Conservation (phyloP, 2,888 invertebrate species). For the Napeogenes sylphis region DNA sequence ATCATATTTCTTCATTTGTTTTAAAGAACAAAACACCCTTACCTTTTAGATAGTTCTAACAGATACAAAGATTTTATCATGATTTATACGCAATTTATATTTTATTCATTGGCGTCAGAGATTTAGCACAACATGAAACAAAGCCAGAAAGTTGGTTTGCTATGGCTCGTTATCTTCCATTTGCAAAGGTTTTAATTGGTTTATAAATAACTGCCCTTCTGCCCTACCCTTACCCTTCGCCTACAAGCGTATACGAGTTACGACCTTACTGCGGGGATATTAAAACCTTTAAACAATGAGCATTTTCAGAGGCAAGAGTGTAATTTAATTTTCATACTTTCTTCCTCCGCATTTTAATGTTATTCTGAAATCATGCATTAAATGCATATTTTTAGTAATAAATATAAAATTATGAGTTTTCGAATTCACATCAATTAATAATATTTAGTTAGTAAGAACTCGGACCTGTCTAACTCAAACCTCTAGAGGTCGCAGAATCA, state of each 20-base stretch:
- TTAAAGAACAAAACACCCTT: not conserved
- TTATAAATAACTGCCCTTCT: constrained; percentile 67
- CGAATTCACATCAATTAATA: too few species aligned
- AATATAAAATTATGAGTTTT: too few species aligned
- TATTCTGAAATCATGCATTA: constrained; percentile 16
- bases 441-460: too few species aligned
- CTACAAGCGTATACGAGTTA: constrained; percentile 46
- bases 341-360: constrained; percentile 25
- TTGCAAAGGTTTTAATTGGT: constrained; percentile 72
- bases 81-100: constrained; percentile 12
- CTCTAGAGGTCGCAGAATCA: too few species aligned
- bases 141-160: constrained; percentile 41
- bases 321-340: constrained; percentile 38
- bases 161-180: constrained; percentile 58
- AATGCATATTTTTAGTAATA: constrained; percentile 3
- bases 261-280: constrained; percentile 56
- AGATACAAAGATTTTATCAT: constrained; percentile 11
- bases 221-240: constrained; percentile 47
- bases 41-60: not conserved
- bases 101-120: constrained; percentile 16
- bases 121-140: constrained; percentile 31
- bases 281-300: constrained; percentile 57
- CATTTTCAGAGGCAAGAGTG: constrained; percentile 38
- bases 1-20: not conserved
- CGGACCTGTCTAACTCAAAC: too few species aligned